Base-by-base conservation (phyloP, 2,888 invertebrate genomes). In the Plemyria rubiginata region DNA sequence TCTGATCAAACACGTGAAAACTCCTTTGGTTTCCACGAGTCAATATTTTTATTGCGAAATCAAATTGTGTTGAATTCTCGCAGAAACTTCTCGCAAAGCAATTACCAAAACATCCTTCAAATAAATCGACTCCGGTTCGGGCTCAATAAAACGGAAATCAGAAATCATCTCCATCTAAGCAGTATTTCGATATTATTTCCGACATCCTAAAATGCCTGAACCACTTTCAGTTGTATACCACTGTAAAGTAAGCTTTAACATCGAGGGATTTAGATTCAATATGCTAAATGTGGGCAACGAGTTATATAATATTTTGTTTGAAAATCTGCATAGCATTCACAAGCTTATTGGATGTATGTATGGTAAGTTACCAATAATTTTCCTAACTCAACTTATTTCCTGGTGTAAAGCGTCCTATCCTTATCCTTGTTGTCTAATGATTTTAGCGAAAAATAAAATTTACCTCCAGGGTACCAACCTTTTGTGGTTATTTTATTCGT, bases 81-180 rank as follows among this genome's bases (percentile, higher is more conserved):
- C 45, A 45, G 9, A 16, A 68, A 63, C 52, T 62, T 64, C 54
- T 57, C 45, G 54, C 50, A 54, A 65, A 54, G 57, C 65, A 65
- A 65, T 65, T 58, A 65, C 65, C 60, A 54, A 69, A 71, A 69
- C 70, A 62, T 65, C 58, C 60, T 65, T 69, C 67, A 66, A 67
- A 66, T 67, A 65, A 67, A 68, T 65, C 67, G 63, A 48, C 62
- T 62, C 62, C 60, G 62, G 68, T 66, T 52, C 50, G 62, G 64
- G 64, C 62, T 61, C 66, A 68, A 66, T 70, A 65, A 68, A 70
- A 67, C 68, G 71, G 67, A 71, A 68, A 71, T 70, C 68, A 68
- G 70, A 69, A 71, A 71, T 71, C 65, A 68, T 71, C 58, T 67
- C 58, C 55, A 36, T 63, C 64, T 54, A 61, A 60, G 56, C 64